Percentiles rank a stretch among this genome's conserved stretches.
Evolutionary conservation across 2,113 vertebrate genomes (phyloP).

Genomic region (Prionailurus bengalensis): DNA sequence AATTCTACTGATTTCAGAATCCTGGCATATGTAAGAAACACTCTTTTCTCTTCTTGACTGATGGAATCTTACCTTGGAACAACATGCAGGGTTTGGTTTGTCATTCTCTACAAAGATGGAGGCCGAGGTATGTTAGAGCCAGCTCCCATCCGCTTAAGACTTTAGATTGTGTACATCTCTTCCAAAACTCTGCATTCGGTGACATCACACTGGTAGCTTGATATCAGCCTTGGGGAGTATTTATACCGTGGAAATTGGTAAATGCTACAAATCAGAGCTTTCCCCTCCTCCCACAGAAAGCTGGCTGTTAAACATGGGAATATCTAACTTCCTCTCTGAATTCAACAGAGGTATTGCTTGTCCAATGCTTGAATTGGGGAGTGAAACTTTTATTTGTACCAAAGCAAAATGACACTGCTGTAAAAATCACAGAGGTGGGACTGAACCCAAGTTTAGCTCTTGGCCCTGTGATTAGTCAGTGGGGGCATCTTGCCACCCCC

Average conservation of each 20-base stretch:
- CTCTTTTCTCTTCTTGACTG: neutral
- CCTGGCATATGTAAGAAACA: slow-evolving; percentile 19
- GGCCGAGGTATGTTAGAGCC: neutral
- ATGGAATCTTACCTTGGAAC: slow-evolving; percentile 47
- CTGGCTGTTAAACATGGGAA: slow-evolving; percentile 50
- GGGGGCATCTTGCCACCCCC: neutral
- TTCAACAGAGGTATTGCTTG: slow-evolving; percentile 39
- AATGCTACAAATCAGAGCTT: slow-evolving; percentile 46
- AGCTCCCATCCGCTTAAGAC: neutral
- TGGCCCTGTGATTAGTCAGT: neutral
- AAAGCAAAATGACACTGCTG: slow-evolving; percentile 41
- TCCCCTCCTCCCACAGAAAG: neutral
- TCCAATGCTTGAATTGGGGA: neutral
- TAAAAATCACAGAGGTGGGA: slow-evolving; percentile 51
- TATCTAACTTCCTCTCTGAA: neutral
- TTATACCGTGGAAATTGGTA: slow-evolving; percentile 16
- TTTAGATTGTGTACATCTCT: neutral
- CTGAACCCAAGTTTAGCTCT: slow-evolving; percentile 37
- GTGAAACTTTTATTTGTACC: slow-evolving; percentile 46
- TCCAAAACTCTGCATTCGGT: neutral
- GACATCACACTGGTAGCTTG: neutral
- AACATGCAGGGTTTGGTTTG: slow-evolving; percentile 10
- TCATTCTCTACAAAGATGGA: slow-evolving; percentile 11
- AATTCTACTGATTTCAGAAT: slow-evolving; percentile 62
- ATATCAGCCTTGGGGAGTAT: slow-evolving; percentile 35